Conservation (phyloP, 2,888 invertebrate species). For the Microdon myrmicae region DNA sequence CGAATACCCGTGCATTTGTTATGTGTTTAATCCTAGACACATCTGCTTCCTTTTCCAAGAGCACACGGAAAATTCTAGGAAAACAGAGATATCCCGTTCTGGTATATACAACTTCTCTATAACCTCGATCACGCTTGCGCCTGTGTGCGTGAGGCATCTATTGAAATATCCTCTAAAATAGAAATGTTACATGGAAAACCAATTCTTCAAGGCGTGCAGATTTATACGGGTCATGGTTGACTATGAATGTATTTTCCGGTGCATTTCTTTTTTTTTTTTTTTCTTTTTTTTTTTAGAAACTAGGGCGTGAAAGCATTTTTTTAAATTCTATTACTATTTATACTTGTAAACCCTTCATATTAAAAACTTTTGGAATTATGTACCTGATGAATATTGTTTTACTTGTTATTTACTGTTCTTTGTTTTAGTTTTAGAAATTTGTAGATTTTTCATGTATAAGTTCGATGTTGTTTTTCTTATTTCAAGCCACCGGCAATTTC, state of each 20-base stretch:
- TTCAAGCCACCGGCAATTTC: too few relatives aligned
- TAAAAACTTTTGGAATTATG: too few relatives aligned
- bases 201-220: constrained; percentile 42
- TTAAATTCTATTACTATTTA: too few relatives aligned
- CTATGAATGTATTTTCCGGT: background rate
- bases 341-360: too few relatives aligned
- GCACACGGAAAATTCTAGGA: constrained; percentile 22
- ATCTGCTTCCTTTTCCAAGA: constrained; percentile 39
- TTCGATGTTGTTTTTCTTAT: too few relatives aligned
- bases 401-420: too few relatives aligned
- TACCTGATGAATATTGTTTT: too few relatives aligned
- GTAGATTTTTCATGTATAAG: too few relatives aligned
- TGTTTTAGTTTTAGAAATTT: too few relatives aligned
- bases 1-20: constrained; percentile 45
- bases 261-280: background rate
- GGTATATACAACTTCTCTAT: too few relatives aligned
- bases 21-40: constrained; percentile 42
- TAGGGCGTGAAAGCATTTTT: too few relatives aligned
- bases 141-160: constrained; percentile 12
- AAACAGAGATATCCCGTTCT: constrained; percentile 17
- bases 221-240: constrained; percentile 43
- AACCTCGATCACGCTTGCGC: too few relatives aligned
- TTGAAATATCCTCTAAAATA: constrained; percentile 30
- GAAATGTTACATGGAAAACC: constrained; percentile 38
- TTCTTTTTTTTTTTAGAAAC: background rate